Evolutionary conservation across 1,140 invertebrate species (phyloP).

Genomic region (Orussus abietinus): DNA sequence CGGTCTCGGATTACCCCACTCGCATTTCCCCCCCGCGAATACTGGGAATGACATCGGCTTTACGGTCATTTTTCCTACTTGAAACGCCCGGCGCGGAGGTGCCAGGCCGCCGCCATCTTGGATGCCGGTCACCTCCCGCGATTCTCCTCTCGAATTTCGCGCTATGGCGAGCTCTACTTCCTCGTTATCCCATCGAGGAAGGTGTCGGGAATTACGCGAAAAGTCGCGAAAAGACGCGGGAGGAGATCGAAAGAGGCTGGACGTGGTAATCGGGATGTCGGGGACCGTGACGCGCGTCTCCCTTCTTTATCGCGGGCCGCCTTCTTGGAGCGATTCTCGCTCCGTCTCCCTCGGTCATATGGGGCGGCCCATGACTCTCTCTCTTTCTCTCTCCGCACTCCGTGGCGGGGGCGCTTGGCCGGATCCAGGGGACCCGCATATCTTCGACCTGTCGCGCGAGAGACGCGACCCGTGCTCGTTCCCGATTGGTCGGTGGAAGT

Average conservation of each 20-base stretch:
- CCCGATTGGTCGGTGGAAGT: constrained; percentile 36
- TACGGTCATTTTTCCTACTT: background rate
- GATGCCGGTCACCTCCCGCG: no score
- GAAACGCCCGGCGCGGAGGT: no score
- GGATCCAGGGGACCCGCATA: constrained; percentile 34
- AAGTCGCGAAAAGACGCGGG: no score
- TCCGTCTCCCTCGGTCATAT: no score
- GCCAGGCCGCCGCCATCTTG: background rate
- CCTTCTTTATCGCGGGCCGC: no score
- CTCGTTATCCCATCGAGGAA: no score
- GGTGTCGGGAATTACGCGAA: background rate
- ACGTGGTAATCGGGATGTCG: no score
- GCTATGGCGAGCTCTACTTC: no score
- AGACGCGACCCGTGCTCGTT: constrained; percentile 10
- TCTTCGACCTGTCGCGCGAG: constrained; percentile 23
- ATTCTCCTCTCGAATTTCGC: no score
- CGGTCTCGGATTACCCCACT: background rate
- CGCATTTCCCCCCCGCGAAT: background rate
- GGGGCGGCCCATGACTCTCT: constrained; percentile 20
- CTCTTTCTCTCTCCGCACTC: constrained; percentile 12
- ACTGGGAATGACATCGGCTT: background rate
- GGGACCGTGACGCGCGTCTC: no score
- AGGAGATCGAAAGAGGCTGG: no score
- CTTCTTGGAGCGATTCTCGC: no score
- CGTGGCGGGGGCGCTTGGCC: constrained; percentile 12